Conservation (phyloP, 2,888 invertebrate species). For the Magallana nippona region DNA sequence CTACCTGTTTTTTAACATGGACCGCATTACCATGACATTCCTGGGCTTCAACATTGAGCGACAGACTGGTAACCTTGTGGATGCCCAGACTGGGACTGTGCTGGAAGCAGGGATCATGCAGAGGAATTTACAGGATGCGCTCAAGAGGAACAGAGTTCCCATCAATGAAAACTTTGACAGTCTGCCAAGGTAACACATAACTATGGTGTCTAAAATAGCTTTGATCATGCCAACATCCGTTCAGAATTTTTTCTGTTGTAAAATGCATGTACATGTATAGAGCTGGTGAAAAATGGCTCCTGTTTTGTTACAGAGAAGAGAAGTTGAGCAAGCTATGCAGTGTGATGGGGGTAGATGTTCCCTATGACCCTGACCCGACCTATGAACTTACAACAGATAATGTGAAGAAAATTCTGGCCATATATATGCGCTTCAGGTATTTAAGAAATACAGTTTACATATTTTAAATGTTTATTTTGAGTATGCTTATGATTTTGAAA, state of each 20-base stretch:
- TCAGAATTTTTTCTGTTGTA: too few species aligned
- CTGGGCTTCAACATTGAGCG: slow-evolving; percentile 75
- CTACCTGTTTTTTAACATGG: slow-evolving; percentile 77
- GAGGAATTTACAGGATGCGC: slow-evolving; percentile 63
- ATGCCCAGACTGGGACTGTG: slow-evolving; percentile 66
- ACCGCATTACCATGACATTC: slow-evolving; percentile 73
- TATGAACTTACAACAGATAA: slow-evolving; percentile 78
- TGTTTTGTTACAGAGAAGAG: slow-evolving; percentile 55
- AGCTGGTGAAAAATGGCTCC: too few species aligned
- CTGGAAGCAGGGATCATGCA: slow-evolving; percentile 68
- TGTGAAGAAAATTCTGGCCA: slow-evolving; percentile 77
- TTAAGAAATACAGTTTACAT: too few species aligned
- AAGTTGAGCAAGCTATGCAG: slow-evolving; percentile 68
- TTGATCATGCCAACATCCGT: background rate
- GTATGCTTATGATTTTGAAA: too few species aligned
- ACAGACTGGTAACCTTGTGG: slow-evolving; percentile 68
- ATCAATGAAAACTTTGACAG: slow-evolving; percentile 73
- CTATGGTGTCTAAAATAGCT: background rate
- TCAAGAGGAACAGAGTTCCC: slow-evolving; percentile 68
- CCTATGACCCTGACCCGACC: slow-evolving; percentile 72
- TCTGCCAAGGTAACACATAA: slow-evolving; percentile 66
- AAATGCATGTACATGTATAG: too few species aligned
- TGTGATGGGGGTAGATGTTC: slow-evolving; percentile 70
- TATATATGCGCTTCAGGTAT: slow-evolving; percentile 77
- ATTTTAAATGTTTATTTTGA: too few species aligned